These are phyloP conservation scores for Tragelaphus imberbis DNA, from an alignment of 2,113 vertebrate genomes.

Conservation along the genomic window DNA sequence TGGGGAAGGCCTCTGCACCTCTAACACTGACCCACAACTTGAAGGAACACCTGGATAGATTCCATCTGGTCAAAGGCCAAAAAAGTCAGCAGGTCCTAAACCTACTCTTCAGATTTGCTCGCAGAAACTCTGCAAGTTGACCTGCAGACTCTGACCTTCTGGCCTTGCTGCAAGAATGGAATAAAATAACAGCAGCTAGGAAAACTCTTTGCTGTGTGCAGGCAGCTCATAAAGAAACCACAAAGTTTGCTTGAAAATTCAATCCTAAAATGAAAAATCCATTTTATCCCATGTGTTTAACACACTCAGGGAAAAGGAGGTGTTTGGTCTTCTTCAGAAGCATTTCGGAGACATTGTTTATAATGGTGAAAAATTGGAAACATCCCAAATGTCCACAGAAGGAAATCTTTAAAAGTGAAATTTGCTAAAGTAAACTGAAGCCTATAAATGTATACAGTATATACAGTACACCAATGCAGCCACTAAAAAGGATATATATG, in stretches of 20 bases:
- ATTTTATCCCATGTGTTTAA: background rate
- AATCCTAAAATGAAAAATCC: background rate
- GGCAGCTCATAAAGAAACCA: background rate
- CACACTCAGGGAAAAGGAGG: background rate
- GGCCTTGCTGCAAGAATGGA: background rate
- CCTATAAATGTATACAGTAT: background rate
- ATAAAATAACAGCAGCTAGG: background rate
- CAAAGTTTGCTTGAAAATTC: background rate
- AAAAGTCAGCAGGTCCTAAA: background rate
- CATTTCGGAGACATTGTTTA: background rate
- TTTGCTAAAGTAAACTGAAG: background rate
- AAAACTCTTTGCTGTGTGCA: background rate
- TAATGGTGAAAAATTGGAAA: background rate
- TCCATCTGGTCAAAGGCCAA: background rate
- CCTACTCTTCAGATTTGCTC: background rate
- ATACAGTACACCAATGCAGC: background rate
- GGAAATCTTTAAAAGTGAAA: background rate
- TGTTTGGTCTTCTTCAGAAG: background rate
- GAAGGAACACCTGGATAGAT: background rate
- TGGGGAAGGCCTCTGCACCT: background rate
- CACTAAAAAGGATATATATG: background rate
- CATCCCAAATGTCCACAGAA: background rate
- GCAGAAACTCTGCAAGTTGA: background rate
- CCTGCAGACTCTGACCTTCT: background rate
- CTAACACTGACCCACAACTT: background rate